Conservation (phyloP, 2,797 vertebrate genomes). For the Urosaurus nigricauda region DNA sequence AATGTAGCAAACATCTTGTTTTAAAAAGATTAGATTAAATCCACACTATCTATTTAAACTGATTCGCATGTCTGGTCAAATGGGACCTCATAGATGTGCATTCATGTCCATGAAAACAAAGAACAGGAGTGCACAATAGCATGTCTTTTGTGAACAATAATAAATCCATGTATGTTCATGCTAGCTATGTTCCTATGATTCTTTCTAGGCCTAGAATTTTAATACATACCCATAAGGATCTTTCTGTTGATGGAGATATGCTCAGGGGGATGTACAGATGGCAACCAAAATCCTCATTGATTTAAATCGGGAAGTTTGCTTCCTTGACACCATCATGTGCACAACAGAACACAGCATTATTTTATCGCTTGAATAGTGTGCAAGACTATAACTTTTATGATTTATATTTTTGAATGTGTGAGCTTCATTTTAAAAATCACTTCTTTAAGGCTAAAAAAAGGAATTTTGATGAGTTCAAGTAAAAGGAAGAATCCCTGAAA, state of each 20-base stretch:
- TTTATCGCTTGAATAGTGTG: background rate
- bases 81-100: no score
- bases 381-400: constrained; percentile 5
- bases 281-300: background rate
- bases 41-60: no score
- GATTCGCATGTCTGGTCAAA: no score
- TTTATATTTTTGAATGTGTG: constrained; percentile 31
- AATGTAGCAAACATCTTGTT: background rate
- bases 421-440: constrained; percentile 19
- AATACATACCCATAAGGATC: background rate
- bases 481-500: constrained; percentile 28
- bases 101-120: background rate
- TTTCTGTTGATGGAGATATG: background rate
- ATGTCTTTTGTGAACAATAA: no score
- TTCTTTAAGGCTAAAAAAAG: constrained; percentile 17
- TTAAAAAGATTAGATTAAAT: no score
- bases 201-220: background rate
- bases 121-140: background rate
- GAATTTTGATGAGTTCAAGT: constrained; percentile 31
- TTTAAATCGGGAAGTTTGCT: background rate
- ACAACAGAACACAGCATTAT: background rate
- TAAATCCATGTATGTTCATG: background rate
- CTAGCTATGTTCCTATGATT: background rate
- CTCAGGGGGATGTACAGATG: background rate
- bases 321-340: background rate